Evolutionary conservation across 2,113 vertebrate genomes (phyloP).

Genomic region (Copsychus sechellarum): DNA sequence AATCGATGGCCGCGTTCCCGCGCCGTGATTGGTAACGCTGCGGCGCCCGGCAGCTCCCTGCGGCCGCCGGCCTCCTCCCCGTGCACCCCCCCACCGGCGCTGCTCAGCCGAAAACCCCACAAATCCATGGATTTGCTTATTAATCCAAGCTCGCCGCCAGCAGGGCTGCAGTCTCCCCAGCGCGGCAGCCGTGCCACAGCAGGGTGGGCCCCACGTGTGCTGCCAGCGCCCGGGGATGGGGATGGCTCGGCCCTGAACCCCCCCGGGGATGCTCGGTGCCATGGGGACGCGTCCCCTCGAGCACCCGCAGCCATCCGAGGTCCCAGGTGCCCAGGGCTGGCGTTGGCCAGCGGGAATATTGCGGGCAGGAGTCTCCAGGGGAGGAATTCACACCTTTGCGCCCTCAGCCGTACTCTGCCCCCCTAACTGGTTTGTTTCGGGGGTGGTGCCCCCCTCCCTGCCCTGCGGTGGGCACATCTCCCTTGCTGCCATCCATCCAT

Average conservation of each 20-base stretch:
- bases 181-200: neutral
- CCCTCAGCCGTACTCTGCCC: neutral
- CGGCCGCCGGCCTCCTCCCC: neutral
- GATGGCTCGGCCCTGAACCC: neutral
- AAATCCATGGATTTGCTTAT: constrained; percentile 36
- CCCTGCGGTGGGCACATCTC: neutral
- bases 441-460: neutral
- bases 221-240: neutral
- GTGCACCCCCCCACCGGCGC: neutral
- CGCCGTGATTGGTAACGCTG: constrained; percentile 36
- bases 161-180: neutral
- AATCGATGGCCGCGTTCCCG: constrained; percentile 31
- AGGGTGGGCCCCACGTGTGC: neutral
- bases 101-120: neutral
- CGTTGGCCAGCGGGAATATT: accelerated
- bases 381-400: neutral
- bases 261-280: neutral
- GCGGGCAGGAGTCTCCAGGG: neutral
- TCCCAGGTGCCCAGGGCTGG: neutral
- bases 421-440: neutral
- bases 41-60: constrained; percentile 22
- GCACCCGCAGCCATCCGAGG: neutral
- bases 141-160: neutral
- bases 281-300: accelerated
- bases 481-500: neutral